phyloP scores from a whole-genome alignment of 2,113 vertebrate species.

The Dipodomys spectabilis region DNA sequence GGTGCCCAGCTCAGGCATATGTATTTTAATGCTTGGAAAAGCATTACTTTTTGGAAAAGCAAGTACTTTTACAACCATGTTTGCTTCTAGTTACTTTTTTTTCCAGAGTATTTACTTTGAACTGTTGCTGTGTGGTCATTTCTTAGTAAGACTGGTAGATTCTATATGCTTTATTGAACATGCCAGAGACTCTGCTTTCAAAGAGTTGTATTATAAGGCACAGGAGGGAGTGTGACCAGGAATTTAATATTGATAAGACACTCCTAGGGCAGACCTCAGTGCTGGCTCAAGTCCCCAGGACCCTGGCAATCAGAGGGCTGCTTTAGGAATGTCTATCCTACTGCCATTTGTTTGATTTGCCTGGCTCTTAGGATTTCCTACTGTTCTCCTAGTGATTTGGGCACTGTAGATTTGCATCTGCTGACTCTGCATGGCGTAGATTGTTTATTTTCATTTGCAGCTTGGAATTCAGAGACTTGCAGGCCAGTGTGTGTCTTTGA shows the following conservation, averaged over 20 bases:
- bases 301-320: not conserved
- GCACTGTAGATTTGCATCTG: not conserved
- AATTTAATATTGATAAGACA: conserved; percentile 15
- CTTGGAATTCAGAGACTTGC: conserved; percentile 67
- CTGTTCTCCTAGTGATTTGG: not conserved
- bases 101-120: not conserved
- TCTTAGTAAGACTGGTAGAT: not conserved
- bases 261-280: not conserved
- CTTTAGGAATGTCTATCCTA: not conserved
- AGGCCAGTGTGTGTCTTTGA: conserved; percentile 60
- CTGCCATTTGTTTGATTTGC: not conserved
- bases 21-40: not conserved
- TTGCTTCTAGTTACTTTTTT: not conserved
- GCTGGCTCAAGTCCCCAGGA: not conserved
- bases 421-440: conserved; percentile 51
- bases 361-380: not conserved
- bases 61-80: not conserved
- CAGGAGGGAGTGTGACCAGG: not conserved
- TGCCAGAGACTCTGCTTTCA: not conserved
- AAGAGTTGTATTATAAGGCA: not conserved
- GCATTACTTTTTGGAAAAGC: not conserved
- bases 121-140: not conserved
- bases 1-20: not conserved
- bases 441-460: conserved; percentile 76
- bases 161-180: not conserved